A percentile compares a stretch with the other conserved stretches of the same genome.
These are phyloP conservation scores for Tetropium fuscum DNA, from an alignment of 2,888 invertebrate species.

Conservation along the genomic window DNA sequence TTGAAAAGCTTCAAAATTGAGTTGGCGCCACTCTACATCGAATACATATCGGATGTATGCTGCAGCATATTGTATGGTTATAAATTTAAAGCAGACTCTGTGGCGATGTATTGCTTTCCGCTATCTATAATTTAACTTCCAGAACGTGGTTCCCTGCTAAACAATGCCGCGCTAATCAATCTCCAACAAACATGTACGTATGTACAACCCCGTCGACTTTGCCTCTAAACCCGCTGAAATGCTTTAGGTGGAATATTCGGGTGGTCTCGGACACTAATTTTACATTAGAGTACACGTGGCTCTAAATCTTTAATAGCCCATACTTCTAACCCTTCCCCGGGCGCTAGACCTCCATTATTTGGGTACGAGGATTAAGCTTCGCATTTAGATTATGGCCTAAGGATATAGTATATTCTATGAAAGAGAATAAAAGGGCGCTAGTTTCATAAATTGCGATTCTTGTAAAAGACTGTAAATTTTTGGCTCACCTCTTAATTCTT, in stretches of 20 bases:
- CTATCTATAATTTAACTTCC: constrained; percentile 44
- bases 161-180: constrained; percentile 47
- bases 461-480: no score
- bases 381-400: no score
- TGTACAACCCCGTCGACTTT: neutral
- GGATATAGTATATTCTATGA: no score
- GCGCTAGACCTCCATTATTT: no score
- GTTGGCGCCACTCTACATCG: constrained; percentile 3
- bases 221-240: neutral
- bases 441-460: no score
- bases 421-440: no score
- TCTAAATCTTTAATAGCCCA: neutral
- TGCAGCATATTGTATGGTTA: constrained; percentile 20
- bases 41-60: constrained; percentile 21
- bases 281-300: constrained; percentile 1
- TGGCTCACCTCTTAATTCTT: no score
- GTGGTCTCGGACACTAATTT: neutral
- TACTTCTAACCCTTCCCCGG: neutral
- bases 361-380: no score
- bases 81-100: constrained; percentile 34
- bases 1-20: constrained; percentile 9
- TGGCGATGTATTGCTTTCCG: constrained; percentile 38
- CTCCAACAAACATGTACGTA: constrained; percentile 26
- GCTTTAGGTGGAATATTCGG: neutral
- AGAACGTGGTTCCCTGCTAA: constrained; percentile 33